Evolutionary conservation across 2,113 vertebrate genomes (phyloP).

Genomic region (Alethe castanea): DNA sequence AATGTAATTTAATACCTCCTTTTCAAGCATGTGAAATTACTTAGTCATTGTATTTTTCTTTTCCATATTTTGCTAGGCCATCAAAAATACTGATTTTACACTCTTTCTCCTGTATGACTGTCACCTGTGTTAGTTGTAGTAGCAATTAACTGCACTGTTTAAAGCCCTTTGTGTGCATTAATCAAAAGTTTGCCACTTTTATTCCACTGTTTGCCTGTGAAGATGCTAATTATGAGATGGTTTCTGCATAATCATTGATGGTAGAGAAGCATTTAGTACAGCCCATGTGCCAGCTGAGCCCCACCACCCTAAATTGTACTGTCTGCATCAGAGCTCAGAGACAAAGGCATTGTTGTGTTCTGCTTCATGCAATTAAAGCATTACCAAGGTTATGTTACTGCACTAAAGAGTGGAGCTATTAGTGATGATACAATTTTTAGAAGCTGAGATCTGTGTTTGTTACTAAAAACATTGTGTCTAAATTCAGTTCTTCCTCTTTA

Average conservation of each 20-base stretch:
- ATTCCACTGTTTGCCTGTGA: not conserved
- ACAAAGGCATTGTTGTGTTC: not conserved
- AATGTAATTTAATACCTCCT: not conserved
- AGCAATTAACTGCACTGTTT: not conserved
- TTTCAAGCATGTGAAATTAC: not conserved
- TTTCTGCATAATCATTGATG: not conserved
- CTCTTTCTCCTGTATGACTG: not conserved
- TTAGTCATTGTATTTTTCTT: not conserved
- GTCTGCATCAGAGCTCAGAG: not conserved
- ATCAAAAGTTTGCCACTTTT: conserved; percentile 16
- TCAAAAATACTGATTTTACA: not conserved
- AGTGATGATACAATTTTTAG: not conserved
- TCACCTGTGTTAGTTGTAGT: not conserved
- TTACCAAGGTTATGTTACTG: not conserved
- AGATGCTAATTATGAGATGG: conserved; percentile 1
- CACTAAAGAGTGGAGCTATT: not conserved
- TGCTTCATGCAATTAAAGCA: not conserved
- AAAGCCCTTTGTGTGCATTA: not conserved
- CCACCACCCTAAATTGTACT: not conserved
- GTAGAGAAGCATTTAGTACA: not conserved
- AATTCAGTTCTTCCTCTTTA: not conserved
- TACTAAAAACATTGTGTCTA: not conserved
- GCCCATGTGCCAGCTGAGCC: conserved; percentile 27
- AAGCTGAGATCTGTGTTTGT: not conserved
- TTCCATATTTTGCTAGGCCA: not conserved